Base-by-base conservation (phyloP, 2,113 vertebrate species). In the Eptatretus burgeri region DNA sequence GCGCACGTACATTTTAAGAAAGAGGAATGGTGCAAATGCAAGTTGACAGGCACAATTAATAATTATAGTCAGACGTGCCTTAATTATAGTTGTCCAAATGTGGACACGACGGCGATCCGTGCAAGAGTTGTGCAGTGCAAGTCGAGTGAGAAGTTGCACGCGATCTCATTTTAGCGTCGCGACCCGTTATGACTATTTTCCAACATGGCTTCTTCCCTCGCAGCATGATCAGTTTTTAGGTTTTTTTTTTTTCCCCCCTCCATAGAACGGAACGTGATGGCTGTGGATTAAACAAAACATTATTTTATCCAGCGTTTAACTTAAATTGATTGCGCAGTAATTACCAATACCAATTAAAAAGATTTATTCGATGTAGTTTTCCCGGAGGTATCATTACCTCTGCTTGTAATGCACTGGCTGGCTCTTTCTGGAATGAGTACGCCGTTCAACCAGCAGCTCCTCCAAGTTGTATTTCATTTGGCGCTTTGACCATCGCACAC, bases 11-110 rank as follows among this genome's bases (percentile, higher is more conserved):
- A 13, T 60, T 60, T 56, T 20, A 13, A 60, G 56, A n/a, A n/a
- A 20, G 10, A 17, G 20, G 3, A n/a, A 20, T 20, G n/a, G 20
- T 10, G 56, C 56, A 60, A 60, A n/a, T n/a, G 56, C n/a, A 20
- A n/a, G n/a, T 60, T 60, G 56, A 60, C 56, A 60, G 56, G 13
- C 56, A 17, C 56, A 60, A 60, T 60, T 60, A 60, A 60, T 60
- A 60, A 60, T 60, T 60, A 20, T 60, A 60, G 56, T 17, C 56
- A 13, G 56, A 60, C 56, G 56, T 13, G n/a, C n/a, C 12, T 60
- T 60, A 60, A 60, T 60, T 60, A 20, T 20, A 20, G 56, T 20
- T 60, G 56, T 60, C 10, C 20, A 60, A 56, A 60, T 60, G n/a
- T 17, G n/a, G 20, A 11, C n/a, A 11, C 12, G 20, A 20, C 56